Base-by-base conservation (phyloP, 2,888 invertebrate genomes). In the Chouioia cunea region DNA sequence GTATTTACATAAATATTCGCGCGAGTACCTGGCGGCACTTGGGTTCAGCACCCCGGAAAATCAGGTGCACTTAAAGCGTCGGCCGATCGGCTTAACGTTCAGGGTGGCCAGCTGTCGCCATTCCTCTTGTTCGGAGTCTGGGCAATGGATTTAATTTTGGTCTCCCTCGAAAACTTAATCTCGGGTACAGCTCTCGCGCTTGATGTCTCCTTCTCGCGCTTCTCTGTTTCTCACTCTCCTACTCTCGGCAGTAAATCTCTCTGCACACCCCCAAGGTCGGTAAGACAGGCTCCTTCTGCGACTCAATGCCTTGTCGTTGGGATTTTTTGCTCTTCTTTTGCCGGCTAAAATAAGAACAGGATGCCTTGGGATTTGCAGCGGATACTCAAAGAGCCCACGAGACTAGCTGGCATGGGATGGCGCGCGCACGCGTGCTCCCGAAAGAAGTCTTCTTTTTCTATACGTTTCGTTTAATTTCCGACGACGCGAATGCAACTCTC, bases 171-270 rank as follows among this genome's bases (percentile, higher is more conserved):
- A 69, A 71, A 74, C 73, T 71, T 74, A 74, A 74, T 74, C 73
- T 74, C 65, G 10, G 36, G 3, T 27, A 6, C 36, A 36, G 36
- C 65, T 58, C 63, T 60, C 70, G 60, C 50, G 18, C 43, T 64
- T 54, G 15, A 46, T 18, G 60, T 43, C 50, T 50, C 50, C 52
- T 22, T 48, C 53, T 52, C 48, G n/a, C 36, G 6, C 12, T n/a
- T 52, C 56, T 43, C 27, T 53, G 20, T 36, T 47, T n/a, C 48
- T 58, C 62, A 6, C 65, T 63, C 48, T 63, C 20, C 71, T 53
- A 65, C 73, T 68, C 68, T 63, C 62, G 73, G 64, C 73, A 73
- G 77, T 78, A 77, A 76, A 78, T 76, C 79, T 75, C 65, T 77
- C 74, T 62, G 54, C 73, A 53, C 36, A 53, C 56, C 54, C 69